Conservation (phyloP, 2,797 vertebrate species). For the Thaleichthys pacificus region DNA sequence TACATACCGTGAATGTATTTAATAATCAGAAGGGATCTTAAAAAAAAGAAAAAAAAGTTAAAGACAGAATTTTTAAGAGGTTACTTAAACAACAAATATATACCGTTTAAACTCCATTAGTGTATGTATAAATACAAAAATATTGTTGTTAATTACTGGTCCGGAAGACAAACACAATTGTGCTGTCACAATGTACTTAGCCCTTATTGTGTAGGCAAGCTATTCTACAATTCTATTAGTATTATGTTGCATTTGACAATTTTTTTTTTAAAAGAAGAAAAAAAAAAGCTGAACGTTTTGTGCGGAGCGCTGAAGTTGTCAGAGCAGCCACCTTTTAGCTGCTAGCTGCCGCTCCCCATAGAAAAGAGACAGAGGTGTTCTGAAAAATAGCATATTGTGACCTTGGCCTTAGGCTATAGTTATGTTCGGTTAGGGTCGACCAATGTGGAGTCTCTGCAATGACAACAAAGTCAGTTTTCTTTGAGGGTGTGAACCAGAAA, state of each 20-base stretch:
- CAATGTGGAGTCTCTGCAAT: no score
- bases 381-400: no score
- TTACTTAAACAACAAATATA: neutral
- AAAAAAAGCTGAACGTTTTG: neutral
- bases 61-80: neutral
- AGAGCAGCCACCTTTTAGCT: neutral
- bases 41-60: neutral
- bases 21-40: neutral
- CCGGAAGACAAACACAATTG: neutral
- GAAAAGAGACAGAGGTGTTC: no score
- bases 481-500: no score
- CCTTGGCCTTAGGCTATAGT: no score
- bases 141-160: conserved; percentile 14
- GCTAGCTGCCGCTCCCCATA: no score
- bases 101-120: conserved; percentile 2
- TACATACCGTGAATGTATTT: neutral
- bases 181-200: neutral
- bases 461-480: no score
- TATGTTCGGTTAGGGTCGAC: no score
- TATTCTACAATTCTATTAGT: neutral
- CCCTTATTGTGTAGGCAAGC: no score
- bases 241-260: neutral
- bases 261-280: no score
- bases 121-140: neutral
- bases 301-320: no score